phyloP scores from a whole-genome alignment of 2,888 invertebrate species.

The Sylvicola fuscatus region DNA sequence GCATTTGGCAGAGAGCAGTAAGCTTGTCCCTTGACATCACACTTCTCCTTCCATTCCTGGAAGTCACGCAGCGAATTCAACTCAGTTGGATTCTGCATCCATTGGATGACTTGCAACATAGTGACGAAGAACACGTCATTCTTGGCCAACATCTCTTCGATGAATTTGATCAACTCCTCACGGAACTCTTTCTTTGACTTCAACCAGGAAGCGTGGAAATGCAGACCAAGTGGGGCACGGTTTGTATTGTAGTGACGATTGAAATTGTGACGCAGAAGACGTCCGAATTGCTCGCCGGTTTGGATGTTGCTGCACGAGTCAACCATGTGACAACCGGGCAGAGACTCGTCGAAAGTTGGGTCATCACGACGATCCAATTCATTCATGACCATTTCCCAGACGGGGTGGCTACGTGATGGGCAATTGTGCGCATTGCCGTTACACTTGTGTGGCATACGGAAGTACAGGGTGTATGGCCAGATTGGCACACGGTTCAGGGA shows the following conservation, averaged over 20 bases:
- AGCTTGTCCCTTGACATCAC: constrained; percentile 84
- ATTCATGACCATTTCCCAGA: constrained; percentile 96
- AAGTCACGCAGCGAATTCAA: constrained; percentile 70
- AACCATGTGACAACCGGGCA: constrained; percentile 88
- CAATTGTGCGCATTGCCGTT: constrained; percentile 89
- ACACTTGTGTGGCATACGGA: constrained; percentile 90
- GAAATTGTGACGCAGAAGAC: constrained; percentile 83
- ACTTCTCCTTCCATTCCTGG: constrained; percentile 90
- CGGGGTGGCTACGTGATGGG: constrained; percentile 74
- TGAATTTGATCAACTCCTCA: constrained; percentile 79
- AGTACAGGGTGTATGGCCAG: constrained; percentile 95
- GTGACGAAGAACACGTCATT: constrained; percentile 89
- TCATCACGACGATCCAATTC: constrained; percentile 85
- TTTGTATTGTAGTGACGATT: constrained; percentile 84
- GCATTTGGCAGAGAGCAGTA: constrained; percentile 83
- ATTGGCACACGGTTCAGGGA: constrained; percentile 74
- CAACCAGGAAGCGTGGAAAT: constrained; percentile 91
- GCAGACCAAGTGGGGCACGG: constrained; percentile 77
- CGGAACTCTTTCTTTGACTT: constrained; percentile 86
- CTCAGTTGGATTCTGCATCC: constrained; percentile 92
- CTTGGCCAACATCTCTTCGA: constrained; percentile 74
- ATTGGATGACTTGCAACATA: constrained; percentile 77
- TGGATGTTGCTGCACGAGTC: constrained; percentile 88
- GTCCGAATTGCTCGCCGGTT: constrained; percentile 73
- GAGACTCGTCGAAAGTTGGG: constrained; percentile 79